Evolutionary conservation across 2,113 vertebrate species (phyloP), one percentile per base, ranked within the genome.

Genomic region (Oreochromis aureus): DNA sequence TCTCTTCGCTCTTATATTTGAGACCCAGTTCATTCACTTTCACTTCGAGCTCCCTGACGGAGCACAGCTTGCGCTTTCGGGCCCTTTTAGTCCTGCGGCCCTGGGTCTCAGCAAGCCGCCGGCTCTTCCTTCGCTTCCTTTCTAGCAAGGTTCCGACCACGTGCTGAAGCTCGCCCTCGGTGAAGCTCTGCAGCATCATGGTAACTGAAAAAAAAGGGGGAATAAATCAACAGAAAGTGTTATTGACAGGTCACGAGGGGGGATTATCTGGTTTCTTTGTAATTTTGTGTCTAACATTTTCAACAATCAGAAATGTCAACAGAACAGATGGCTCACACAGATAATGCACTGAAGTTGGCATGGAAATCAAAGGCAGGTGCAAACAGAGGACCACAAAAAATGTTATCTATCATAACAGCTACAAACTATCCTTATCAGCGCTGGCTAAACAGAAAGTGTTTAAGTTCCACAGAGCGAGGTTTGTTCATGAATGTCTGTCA

Each of bases 1-100:
- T 99, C 96, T 99, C 99, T 3, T 99, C 98, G 1, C 98, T 98
- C 15, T 97, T 84, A 19, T 98, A 99, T 86, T 98, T 98, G 48
- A 99, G 95, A 48, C 98, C 98, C 89, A 99, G 96, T 86, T 99
- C 98, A 22, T 97, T 98, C 88, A 99, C 97, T 4, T 97, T 98
- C 89, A 99, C 96, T 88, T 97, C 96, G 30, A 98, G 95, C 94
- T 98, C 93, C n/a, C 94, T 94, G 84, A 97, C 54, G 12, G 96
- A 93, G 93, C 97, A 98, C 13, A 88, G 93, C 46, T 97, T 97
- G 41, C 96, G 92, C 3, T 95, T 94, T 0, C 97, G 96, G 11
- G 97, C 98, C 1, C 98, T 96, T 39, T 98, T 99, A 81, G 97
- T 96, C 92, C 98, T 97, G 58, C 96, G 90, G 46, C 87, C 94